phyloP scores from a whole-genome alignment of 2,797 vertebrate species.

The Eulemur rubriventer region DNA sequence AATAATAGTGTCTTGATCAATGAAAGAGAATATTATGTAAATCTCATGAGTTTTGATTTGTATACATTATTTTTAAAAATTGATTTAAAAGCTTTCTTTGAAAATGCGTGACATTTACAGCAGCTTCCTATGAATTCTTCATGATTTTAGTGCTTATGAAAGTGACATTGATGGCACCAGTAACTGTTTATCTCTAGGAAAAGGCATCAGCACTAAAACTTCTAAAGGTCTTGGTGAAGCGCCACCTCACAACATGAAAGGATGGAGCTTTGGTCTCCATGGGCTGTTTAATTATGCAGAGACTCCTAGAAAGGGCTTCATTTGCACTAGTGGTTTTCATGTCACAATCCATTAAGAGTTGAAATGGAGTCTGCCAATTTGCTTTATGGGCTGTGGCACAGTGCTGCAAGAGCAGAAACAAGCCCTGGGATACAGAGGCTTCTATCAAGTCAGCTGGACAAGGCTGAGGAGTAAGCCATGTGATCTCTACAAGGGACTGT shows the following conservation, averaged over 20 bases:
- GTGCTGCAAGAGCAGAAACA: not conserved
- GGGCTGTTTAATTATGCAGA: slow-evolving; percentile 34
- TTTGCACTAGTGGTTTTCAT: not conserved
- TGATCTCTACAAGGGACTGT: not conserved
- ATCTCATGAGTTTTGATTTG: not conserved
- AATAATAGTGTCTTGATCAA: not conserved
- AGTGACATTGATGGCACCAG: slow-evolving; percentile 30
- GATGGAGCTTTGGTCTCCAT: not conserved
- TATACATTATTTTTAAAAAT: slow-evolving; percentile 12
- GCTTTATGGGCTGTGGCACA: not conserved
- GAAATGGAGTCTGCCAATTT: not conserved
- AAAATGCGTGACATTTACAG: slow-evolving; percentile 40
- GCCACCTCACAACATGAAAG: not conserved
- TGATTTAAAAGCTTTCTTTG: slow-evolving; percentile 50
- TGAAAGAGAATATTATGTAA: not conserved
- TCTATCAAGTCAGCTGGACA: not conserved
- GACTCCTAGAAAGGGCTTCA: not conserved
- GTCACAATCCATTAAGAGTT: slow-evolving; percentile 47
- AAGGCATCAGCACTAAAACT: slow-evolving; percentile 46
- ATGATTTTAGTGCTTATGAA: slow-evolving; percentile 37
- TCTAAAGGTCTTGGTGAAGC: not conserved
- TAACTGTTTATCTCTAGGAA: slow-evolving; percentile 51
- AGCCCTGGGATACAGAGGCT: not conserved
- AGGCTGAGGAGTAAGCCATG: not conserved
- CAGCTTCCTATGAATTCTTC: slow-evolving; percentile 64